Conservation (phyloP, 2,888 invertebrate species). For the Tinea pellionella region DNA sequence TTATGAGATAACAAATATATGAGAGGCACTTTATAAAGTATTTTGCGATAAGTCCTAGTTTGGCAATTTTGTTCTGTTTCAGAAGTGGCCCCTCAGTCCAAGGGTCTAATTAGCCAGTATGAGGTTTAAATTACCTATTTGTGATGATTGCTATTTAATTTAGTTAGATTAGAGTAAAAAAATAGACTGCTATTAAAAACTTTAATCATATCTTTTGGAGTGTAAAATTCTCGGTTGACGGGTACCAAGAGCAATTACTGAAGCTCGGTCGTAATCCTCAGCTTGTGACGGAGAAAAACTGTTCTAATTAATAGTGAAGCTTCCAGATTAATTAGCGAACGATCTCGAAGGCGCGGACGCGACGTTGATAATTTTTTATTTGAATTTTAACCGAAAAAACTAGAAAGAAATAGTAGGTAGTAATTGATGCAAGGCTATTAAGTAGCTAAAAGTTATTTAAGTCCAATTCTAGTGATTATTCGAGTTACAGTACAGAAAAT, state of each 20-base stretch:
- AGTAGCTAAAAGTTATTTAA: too few relatives aligned
- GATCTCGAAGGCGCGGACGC: constrained; percentile 28
- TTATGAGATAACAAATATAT: neutral
- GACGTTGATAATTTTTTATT: neutral
- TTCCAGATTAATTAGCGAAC: constrained; percentile 50
- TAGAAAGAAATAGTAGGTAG: neutral
- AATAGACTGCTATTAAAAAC: neutral
- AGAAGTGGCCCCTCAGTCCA: too few relatives aligned
- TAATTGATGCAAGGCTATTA: too few relatives aligned
- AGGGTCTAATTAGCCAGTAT: too few relatives aligned
- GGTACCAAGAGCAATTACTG: constrained; percentile 33
- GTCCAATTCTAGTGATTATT: too few relatives aligned
- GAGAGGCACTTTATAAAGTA: neutral
- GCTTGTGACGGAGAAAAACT: constrained; percentile 41
- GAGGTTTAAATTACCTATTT: too few relatives aligned
- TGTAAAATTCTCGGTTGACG: constrained; percentile 20
- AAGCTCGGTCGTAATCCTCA: constrained; percentile 36
- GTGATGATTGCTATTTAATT: too few relatives aligned
- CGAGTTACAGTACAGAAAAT: too few relatives aligned
- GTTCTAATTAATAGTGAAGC: constrained; percentile 57
- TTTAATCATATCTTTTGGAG: neutral
- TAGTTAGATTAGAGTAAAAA: neutral
- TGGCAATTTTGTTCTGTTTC: too few relatives aligned
- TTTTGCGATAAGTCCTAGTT: too few relatives aligned
- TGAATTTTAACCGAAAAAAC: neutral